phyloP scores from a whole-genome alignment of 1,140 invertebrate species.

The Phymastichus coffea region DNA sequence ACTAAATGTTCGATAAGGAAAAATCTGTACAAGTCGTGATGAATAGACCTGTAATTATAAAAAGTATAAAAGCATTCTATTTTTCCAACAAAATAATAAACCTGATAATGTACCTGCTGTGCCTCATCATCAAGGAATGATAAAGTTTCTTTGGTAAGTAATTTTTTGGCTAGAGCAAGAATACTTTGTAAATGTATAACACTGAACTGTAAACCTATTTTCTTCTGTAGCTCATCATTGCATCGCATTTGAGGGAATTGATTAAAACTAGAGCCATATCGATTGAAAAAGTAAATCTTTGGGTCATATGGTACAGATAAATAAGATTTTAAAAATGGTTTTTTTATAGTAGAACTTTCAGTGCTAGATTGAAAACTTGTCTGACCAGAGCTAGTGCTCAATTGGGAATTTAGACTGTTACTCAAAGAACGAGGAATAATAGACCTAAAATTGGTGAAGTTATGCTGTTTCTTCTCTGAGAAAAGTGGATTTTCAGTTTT shows the following conservation, averaged over 20 bases:
- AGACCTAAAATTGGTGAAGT: constrained; percentile 72
- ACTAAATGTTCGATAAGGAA: constrained; percentile 89
- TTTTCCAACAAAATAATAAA: too few relatives aligned
- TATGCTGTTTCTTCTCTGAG: constrained; percentile 59
- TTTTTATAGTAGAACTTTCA: constrained; percentile 45
- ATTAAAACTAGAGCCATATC: constrained; percentile 91
- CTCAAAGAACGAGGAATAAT: constrained; percentile 93
- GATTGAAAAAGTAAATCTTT: constrained; percentile 84
- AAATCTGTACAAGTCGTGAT: constrained; percentile 65
- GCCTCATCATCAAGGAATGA: constrained; percentile 81
- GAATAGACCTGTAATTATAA: constrained; percentile 43
- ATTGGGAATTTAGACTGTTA: constrained; percentile 69
- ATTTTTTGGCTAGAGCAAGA: constrained; percentile 77
- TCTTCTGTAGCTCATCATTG: constrained; percentile 67
- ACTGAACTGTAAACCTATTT: constrained; percentile 65
- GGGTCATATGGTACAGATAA: constrained; percentile 74
- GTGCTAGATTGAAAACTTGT: constrained; percentile 43
- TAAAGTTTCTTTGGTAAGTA: constrained; percentile 85
- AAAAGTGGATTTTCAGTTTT: constrained; percentile 54
- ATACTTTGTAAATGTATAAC: constrained; percentile 77
- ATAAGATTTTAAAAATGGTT: constrained; percentile 63
- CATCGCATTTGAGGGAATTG: constrained; percentile 79
- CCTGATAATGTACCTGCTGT: constrained; percentile 68
- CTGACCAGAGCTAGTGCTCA: constrained; percentile 34
- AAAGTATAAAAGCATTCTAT: too few relatives aligned